Evolutionary conservation across 2,888 invertebrate genomes (phyloP).

Genomic region (Cryptus viduatorius): DNA sequence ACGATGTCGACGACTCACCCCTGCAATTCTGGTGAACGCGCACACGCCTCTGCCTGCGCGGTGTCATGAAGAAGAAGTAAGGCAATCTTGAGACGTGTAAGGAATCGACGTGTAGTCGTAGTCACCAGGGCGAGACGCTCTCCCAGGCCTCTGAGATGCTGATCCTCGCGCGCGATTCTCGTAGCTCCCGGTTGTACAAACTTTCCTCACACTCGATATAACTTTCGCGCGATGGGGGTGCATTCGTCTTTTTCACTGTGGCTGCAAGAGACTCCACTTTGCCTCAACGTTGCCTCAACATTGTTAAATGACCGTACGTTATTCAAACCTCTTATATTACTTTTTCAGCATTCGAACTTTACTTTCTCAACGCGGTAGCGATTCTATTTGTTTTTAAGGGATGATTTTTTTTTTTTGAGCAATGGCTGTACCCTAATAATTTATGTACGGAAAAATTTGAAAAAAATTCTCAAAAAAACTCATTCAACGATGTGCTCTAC

Average conservation of each 20-base stretch:
- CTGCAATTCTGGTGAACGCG: slow-evolving; percentile 43
- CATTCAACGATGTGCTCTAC: no score
- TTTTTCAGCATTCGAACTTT: no score
- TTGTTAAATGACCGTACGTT: neutral
- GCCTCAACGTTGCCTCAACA: slow-evolving; percentile 25
- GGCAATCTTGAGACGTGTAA: slow-evolving; percentile 67
- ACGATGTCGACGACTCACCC: slow-evolving; percentile 49
- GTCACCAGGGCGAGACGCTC: slow-evolving; percentile 37
- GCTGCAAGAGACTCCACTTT: slow-evolving; percentile 33
- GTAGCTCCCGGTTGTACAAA: slow-evolving; percentile 58
- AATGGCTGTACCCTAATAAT: no score
- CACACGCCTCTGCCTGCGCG: slow-evolving; percentile 22
- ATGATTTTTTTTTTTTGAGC: no score
- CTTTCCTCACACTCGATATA: slow-evolving; percentile 55
- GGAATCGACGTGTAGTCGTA: slow-evolving; percentile 53
- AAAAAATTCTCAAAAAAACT: no score
- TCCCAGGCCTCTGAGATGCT: slow-evolving; percentile 34
- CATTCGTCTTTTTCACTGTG: slow-evolving; percentile 36
- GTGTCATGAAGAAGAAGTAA: slow-evolving; percentile 47
- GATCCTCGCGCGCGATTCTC: slow-evolving; percentile 58
- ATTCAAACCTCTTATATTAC: neutral
- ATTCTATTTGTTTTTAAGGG: no score
- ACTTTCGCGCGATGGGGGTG: slow-evolving; percentile 44
- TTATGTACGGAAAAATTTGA: no score
- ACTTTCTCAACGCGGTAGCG: no score